Percentiles rank a stretch among this genome's conserved stretches.
Conservation (phyloP, 2,797 vertebrate species). For the Pipistrellus pygmaeus region DNA sequence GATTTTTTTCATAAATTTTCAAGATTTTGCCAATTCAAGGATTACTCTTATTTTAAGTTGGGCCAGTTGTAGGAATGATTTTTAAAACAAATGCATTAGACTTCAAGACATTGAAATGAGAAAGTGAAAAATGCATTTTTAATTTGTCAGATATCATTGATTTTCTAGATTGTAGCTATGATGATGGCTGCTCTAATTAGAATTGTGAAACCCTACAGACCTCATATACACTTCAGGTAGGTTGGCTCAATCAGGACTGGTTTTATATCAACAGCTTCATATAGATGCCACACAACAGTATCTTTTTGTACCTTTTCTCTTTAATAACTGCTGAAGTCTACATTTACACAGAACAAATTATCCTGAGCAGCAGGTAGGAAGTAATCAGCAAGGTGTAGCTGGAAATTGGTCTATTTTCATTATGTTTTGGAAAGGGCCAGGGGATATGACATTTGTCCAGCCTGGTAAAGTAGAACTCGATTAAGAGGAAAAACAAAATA, state of each 20-base stretch:
- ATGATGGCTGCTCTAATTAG: constrained; percentile 37
- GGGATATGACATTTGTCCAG: constrained; percentile 84
- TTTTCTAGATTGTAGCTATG: constrained; percentile 62
- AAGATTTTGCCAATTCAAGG: neutral
- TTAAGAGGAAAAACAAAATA: neutral
- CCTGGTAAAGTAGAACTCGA: constrained; percentile 16
- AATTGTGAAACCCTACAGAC: constrained; percentile 47
- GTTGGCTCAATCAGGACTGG: constrained; percentile 54
- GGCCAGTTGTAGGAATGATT: neutral
- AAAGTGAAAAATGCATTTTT: constrained; percentile 31
- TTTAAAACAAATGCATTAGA: neutral
- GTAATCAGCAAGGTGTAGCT: constrained; percentile 83
- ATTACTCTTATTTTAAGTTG: neutral
- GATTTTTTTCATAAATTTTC: neutral
- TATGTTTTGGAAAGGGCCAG: constrained; percentile 76
- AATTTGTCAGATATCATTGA: neutral
- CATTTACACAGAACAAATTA: constrained; percentile 87
- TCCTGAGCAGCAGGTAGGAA: constrained; percentile 84
- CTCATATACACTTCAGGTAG: neutral
- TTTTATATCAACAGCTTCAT: constrained; percentile 72
- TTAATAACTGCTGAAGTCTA: constrained; percentile 83
- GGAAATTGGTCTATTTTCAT: constrained; percentile 84
- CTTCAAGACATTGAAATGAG: neutral
- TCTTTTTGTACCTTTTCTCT: constrained; percentile 70
- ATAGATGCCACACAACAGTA: constrained; percentile 61